phyloP scores from a whole-genome alignment of 2,113 vertebrate species.

The Neolamprologus fasciatus region DNA sequence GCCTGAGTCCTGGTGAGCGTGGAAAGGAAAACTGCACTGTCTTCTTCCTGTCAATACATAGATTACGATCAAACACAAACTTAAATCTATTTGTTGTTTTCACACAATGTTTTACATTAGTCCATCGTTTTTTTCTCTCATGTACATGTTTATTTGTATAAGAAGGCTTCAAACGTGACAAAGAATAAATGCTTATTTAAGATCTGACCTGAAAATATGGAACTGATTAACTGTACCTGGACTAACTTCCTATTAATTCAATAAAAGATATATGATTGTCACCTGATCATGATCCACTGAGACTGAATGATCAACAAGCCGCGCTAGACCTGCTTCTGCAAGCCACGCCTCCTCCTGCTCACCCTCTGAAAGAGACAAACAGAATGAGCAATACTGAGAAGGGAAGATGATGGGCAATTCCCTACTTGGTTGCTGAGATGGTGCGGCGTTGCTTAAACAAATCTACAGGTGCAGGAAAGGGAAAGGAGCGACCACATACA shows the following conservation, averaged over 20 bases:
- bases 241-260: neutral
- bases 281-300: slow-evolving; percentile 69
- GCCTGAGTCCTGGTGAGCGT: slow-evolving; percentile 87
- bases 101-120: neutral
- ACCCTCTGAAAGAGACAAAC: slow-evolving; percentile 74
- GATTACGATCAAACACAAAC: neutral
- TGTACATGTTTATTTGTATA: neutral
- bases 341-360: slow-evolving; percentile 96
- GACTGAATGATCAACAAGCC: slow-evolving; percentile 77
- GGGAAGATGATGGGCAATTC: neutral
- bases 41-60: slow-evolving; percentile 62
- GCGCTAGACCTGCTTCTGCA: slow-evolving; percentile 86
- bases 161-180: neutral
- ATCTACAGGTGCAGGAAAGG: slow-evolving; percentile 19
- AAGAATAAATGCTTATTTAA: neutral
- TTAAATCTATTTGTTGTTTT: neutral
- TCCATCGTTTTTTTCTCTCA: neutral
- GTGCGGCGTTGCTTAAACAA: neutral
- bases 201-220: neutral
- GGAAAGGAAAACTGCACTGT: slow-evolving; percentile 81
- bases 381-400: neutral
- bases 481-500: neutral
- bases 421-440: neutral
- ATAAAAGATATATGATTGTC: neutral
- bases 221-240: neutral